Evolutionary conservation across 1,140 invertebrate species (phyloP).

Genomic region (Helicoverpa zea): DNA sequence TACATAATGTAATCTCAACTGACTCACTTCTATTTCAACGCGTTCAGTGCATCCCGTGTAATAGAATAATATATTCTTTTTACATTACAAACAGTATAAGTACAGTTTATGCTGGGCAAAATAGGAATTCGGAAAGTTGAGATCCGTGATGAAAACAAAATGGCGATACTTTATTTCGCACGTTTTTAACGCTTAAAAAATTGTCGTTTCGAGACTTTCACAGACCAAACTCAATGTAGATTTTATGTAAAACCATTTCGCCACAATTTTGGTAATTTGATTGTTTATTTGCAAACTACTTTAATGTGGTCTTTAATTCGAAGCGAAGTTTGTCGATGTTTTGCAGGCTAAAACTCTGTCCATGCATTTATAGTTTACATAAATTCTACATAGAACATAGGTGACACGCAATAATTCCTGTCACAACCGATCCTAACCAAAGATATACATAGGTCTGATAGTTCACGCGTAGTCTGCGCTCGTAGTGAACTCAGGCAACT

Average conservation of each 20-base stretch:
- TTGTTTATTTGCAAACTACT: no score
- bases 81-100: constrained; percentile 40
- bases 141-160: constrained; percentile 41
- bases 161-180: constrained; percentile 1
- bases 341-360: no score
- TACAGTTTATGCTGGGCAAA: constrained; percentile 39
- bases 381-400: background rate
- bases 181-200: background rate
- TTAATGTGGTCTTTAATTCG: no score
- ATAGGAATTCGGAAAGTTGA: constrained; percentile 50
- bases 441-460: background rate
- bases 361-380: background rate
- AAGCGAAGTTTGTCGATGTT: no score
- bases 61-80: constrained; percentile 46
- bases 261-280: background rate
- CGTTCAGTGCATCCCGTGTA: constrained; percentile 31
- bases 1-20: constrained; percentile 56
- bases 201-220: background rate
- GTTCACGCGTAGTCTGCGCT: background rate
- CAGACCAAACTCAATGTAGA: constrained; percentile 3
- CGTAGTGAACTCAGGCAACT: constrained; percentile 19
- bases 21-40: constrained; percentile 38
- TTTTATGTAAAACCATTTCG: background rate
- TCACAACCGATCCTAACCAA: background rate
- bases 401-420: background rate